These are phyloP conservation scores for Coracopsis vasa DNA, from an alignment of 2,113 vertebrate species.

Conservation along the genomic window DNA sequence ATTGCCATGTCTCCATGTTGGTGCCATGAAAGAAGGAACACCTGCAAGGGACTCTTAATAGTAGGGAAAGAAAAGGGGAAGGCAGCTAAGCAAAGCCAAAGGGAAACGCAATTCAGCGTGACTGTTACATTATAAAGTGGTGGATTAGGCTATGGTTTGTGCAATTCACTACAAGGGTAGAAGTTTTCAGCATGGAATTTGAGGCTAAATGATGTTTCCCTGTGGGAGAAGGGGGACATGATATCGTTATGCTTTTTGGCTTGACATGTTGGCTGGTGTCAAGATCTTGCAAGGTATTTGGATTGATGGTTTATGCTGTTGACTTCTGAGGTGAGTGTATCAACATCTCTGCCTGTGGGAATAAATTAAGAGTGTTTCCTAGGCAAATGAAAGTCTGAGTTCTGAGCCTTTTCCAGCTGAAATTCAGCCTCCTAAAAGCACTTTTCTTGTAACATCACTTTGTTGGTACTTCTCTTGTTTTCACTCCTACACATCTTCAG, in stretches of 20 bases:
- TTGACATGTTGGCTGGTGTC: not conserved
- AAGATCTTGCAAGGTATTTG: not conserved
- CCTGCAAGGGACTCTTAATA: not conserved
- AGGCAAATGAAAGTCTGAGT: not conserved
- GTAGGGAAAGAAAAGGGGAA: not conserved
- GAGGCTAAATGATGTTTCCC: not conserved
- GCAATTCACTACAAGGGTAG: not conserved
- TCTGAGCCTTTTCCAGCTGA: not conserved
- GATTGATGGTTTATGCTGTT: not conserved
- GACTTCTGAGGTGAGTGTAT: not conserved
- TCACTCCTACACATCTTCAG: not conserved
- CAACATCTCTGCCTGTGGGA: not conserved
- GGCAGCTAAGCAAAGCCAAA: not conserved
- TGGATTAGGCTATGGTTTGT: not conserved
- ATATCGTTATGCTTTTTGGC: not conserved
- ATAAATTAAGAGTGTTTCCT: not conserved
- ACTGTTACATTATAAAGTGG: not conserved
- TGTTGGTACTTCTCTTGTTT: not conserved
- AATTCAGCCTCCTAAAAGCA: not conserved
- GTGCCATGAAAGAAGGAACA: not conserved
- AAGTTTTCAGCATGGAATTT: not conserved
- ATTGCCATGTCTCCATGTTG: not conserved
- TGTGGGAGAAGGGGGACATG: not conserved
- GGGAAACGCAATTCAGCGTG: not conserved
- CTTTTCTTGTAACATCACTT: not conserved